A percentile compares a stretch with the other conserved stretches of the same genome.
These are phyloP conservation scores for Sphaerodactylus townsendi DNA, from an alignment of 2,113 vertebrate species.

Conservation along the genomic window DNA sequence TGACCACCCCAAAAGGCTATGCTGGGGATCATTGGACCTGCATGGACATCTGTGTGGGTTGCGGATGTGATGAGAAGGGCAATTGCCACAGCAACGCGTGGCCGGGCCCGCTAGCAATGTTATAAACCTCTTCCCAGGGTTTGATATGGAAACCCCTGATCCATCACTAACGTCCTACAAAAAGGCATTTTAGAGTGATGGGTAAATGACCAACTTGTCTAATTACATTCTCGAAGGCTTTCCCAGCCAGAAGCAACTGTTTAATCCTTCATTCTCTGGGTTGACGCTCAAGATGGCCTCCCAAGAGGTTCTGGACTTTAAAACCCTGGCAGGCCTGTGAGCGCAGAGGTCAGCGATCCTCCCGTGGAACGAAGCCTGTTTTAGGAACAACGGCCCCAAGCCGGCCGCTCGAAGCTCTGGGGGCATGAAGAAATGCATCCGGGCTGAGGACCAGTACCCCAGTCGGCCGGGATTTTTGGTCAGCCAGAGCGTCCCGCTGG, in stretches of 20 bases:
- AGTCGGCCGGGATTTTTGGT: too few species aligned
- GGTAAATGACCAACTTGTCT: background rate
- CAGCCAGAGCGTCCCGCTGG: too few species aligned
- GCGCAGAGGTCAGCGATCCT: constrained; percentile 29
- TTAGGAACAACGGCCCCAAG: constrained; percentile 18
- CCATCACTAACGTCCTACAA: background rate
- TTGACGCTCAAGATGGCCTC: background rate
- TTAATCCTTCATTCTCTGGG: background rate
- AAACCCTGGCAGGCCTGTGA: background rate
- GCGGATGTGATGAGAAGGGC: too few species aligned
- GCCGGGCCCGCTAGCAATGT: too few species aligned
- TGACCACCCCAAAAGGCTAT: too few species aligned
- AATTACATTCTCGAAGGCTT: too few species aligned
- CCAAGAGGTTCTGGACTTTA: background rate
- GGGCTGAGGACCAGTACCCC: background rate
- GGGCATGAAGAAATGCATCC: background rate
- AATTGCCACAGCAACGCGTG: too few species aligned
- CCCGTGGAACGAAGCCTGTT: constrained; percentile 21
- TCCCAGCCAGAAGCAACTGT: too few species aligned
- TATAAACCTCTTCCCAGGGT: background rate
- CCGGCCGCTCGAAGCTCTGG: background rate
- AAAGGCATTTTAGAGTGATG: background rate
- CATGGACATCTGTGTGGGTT: too few species aligned
- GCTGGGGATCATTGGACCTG: too few species aligned
- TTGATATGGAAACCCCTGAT: background rate